A percentile compares a stretch with the other conserved stretches of the same genome.
Conservation (phyloP, 2,888 invertebrate genomes). For the Lithophane semibrunnea region DNA sequence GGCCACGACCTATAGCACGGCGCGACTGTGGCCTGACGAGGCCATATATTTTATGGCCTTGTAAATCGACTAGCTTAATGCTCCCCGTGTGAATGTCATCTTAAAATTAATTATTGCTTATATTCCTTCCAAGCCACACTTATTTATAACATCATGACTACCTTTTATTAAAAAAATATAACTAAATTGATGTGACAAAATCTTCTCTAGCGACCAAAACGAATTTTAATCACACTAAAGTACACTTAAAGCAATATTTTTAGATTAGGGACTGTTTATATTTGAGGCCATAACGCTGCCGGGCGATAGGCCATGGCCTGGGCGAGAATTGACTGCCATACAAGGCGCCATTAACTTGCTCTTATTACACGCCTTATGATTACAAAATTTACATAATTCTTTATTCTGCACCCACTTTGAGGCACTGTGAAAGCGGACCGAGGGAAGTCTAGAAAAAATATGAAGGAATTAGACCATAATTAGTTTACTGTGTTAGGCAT, state of each 20-base stretch:
- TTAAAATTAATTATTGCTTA: constrained; percentile 67
- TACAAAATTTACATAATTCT: constrained; percentile 37
- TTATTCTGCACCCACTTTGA: constrained; percentile 50
- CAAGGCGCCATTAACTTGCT: constrained; percentile 26
- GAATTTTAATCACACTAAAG: constrained; percentile 32
- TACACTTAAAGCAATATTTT: constrained; percentile 37
- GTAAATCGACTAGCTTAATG: constrained; percentile 52
- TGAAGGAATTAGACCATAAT: not conserved
- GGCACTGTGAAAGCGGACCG: constrained; percentile 40
- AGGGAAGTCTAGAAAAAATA: constrained; percentile 3
- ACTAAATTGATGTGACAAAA: constrained; percentile 5
- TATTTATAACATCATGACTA: constrained; percentile 22
- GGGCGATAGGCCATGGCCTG: constrained; percentile 50
- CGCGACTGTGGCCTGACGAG: not conserved
- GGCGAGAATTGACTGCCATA: constrained; percentile 20
- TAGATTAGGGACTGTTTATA: constrained; percentile 17
- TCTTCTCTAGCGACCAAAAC: not conserved
- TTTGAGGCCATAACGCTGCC: constrained; percentile 11
- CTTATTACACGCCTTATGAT: constrained; percentile 20
- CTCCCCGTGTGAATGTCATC: constrained; percentile 44
- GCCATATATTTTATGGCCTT: constrained; percentile 32
- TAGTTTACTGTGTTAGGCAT: not conserved
- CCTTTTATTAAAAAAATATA: constrained; percentile 17
- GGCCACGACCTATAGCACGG: constrained; percentile 47
- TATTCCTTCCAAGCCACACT: constrained; percentile 32